These are phyloP conservation scores for Chesias legatella DNA, from an alignment of 2,888 invertebrate species.

Conservation along the genomic window DNA sequence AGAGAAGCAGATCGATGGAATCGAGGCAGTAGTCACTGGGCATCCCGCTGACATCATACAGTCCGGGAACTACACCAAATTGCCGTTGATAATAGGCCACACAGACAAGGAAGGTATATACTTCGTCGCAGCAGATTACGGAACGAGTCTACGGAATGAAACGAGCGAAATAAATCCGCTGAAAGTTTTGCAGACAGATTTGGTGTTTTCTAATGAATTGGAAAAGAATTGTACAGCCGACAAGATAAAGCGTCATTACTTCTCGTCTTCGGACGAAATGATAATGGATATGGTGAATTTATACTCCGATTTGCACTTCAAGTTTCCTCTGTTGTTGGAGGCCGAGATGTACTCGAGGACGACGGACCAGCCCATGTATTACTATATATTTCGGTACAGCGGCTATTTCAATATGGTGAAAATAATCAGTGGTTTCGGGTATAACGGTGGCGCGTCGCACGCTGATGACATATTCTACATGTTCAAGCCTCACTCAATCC, in stretches of 20 bases:
- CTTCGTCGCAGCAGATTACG: constrained; percentile 61
- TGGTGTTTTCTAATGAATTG: constrained; percentile 53
- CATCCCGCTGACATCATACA: constrained; percentile 55
- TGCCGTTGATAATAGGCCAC: constrained; percentile 69
- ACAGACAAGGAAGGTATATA: constrained; percentile 69
- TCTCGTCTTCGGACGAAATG: constrained; percentile 53
- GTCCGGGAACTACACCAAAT: constrained; percentile 62
- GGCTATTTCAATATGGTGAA: constrained; percentile 67
- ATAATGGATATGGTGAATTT: constrained; percentile 68
- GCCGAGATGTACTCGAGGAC: constrained; percentile 57
- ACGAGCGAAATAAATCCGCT: constrained; percentile 38
- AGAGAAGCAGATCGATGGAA: constrained; percentile 57
- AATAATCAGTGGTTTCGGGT: constrained; percentile 51
- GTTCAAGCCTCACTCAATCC: constrained; percentile 63
- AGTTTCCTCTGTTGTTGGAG: constrained; percentile 60
- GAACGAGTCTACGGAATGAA: constrained; percentile 46
- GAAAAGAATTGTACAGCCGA: constrained; percentile 53
- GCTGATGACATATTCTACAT: constrained; percentile 70
- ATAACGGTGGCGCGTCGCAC: constrained; percentile 60
- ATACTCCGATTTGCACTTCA: constrained; percentile 67
- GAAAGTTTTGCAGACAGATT: constrained; percentile 48
- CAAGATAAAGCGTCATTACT: constrained; percentile 51
- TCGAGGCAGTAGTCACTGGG: constrained; percentile 55
- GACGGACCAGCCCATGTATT: constrained; percentile 60
- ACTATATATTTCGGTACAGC: constrained; percentile 63